phyloP scores from a whole-genome alignment of 2,797 vertebrate genomes.

The Dicrostonyx torquatus region DNA sequence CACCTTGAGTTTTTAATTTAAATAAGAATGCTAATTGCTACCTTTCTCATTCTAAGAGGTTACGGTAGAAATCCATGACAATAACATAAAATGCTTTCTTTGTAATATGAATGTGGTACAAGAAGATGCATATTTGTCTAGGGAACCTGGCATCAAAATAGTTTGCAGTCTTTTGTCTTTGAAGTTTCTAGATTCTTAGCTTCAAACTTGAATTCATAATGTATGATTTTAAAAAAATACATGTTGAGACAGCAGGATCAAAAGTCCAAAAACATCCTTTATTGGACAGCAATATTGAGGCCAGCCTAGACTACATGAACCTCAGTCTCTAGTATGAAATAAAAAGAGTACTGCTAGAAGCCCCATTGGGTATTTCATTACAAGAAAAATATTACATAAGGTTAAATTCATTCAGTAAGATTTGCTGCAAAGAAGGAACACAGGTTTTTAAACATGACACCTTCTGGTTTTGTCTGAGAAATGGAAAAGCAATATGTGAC shows the following conservation, averaged over 20 bases:
- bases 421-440: neutral
- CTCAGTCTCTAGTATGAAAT: neutral
- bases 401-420: neutral
- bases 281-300: neutral
- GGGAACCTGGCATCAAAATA: conserved; percentile 16
- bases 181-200: neutral
- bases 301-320: too few relatives aligned
- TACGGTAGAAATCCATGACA: neutral
- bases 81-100: conserved; percentile 28
- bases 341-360: neutral
- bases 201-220: neutral
- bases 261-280: neutral
- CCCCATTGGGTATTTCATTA: neutral
- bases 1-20: conserved; percentile 8
- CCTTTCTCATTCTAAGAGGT: conserved; percentile 13
- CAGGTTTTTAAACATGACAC: conserved; percentile 2
- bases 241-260: neutral
- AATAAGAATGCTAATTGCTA: conserved; percentile 18
- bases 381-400: conserved; percentile 11
- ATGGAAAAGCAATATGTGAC: neutral
- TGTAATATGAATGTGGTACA: neutral
- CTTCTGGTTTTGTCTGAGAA: neutral
- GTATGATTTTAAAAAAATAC: neutral
- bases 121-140: neutral
- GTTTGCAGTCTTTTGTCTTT: conserved; percentile 12